Conservation (phyloP, 2,113 vertebrate genomes). For the Trematomus loennbergii region DNA sequence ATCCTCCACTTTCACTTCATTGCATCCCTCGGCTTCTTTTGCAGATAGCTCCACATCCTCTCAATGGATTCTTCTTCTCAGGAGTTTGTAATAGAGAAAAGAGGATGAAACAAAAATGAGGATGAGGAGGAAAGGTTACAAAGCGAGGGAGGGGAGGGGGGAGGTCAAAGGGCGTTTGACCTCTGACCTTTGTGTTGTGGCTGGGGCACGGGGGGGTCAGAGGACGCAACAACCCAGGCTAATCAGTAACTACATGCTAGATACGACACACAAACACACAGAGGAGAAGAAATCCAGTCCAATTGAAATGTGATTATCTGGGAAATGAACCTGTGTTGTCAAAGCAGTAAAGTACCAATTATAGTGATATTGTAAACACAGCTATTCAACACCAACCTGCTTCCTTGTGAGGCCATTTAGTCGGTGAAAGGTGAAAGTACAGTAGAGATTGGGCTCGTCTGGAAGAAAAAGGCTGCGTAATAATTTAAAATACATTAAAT, state of each 20-base stretch:
- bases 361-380: background rate
- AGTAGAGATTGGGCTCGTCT: background rate
- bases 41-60: constrained; percentile 18
- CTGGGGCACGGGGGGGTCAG: constrained; percentile 65
- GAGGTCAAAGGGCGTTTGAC: constrained; percentile 67
- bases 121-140: constrained; percentile 55
- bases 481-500: background rate
- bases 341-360: constrained; percentile 11
- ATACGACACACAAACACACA: constrained; percentile 39
- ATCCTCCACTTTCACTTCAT: constrained; percentile 36
- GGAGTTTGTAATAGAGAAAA: constrained; percentile 18
- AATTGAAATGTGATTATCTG: constrained; percentile 24
- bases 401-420: background rate
- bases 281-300: background rate
- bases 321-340: constrained; percentile 30
- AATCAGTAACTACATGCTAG: constrained; percentile 76
- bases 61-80: too few species aligned
- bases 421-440: constrained; percentile 12
- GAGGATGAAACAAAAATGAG: constrained; percentile 52
- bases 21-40: constrained; percentile 17
- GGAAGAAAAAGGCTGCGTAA: background rate
- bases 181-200: constrained; percentile 68
- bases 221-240: constrained; percentile 63
- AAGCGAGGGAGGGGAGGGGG: constrained; percentile 23
- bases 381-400: background rate